Percentiles rank a stretch among this genome's conserved stretches.
phyloP scores from a whole-genome alignment of 2,113 vertebrate species.

The Empidonax alnorum region DNA sequence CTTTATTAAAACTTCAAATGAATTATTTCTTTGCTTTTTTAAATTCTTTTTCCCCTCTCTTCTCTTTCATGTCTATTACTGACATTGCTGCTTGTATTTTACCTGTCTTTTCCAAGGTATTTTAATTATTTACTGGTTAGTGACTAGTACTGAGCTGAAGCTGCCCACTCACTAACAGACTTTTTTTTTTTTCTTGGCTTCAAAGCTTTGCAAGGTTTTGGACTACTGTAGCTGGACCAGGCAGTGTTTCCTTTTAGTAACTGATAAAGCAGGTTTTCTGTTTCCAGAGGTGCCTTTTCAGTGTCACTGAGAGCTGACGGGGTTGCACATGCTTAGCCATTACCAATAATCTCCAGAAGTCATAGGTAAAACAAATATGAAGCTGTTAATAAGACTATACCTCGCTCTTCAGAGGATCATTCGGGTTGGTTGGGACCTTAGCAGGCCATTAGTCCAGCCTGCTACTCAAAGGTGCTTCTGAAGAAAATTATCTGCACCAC shows the following conservation, averaged over 20 bases:
- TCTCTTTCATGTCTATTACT: slow-evolving; percentile 81
- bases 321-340: not conserved
- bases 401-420: not conserved
- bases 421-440: not conserved
- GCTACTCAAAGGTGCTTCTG: not conserved
- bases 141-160: slow-evolving; percentile 64
- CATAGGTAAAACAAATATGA: not conserved
- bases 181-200: slow-evolving; percentile 39
- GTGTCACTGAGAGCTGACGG: not conserved
- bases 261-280: not conserved
- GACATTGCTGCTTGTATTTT: slow-evolving; percentile 77
- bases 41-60: slow-evolving; percentile 74
- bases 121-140: slow-evolving; percentile 84
- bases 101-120: slow-evolving; percentile 74
- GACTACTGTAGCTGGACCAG: not conserved
- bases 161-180: not conserved
- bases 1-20: slow-evolving; percentile 84
- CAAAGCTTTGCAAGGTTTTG: slow-evolving; percentile 55
- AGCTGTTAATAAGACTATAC: not conserved
- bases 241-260: not conserved
- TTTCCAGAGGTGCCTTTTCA: not conserved
- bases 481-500: not conserved
- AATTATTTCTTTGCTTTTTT: slow-evolving; percentile 82
- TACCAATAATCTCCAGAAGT: not conserved
- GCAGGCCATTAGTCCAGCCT: not conserved